Evolutionary conservation across 2,888 invertebrate species (phyloP).

Genomic region (Acleris emargana): DNA sequence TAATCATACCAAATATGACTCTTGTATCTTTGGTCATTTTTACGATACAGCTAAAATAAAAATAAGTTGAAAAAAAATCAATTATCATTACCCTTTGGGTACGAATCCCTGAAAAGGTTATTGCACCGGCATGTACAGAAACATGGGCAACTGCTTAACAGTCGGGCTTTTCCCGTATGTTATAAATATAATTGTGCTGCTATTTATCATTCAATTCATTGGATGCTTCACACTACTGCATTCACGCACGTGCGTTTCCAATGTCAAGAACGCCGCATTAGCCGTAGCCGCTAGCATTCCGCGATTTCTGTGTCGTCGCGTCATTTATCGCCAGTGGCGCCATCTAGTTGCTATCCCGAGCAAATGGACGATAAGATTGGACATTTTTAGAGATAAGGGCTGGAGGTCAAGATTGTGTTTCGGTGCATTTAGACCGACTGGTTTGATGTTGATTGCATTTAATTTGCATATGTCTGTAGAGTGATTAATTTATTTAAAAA

Average conservation of each 20-base stretch:
- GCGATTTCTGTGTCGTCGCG: constrained; percentile 22
- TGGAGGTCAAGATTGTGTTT: constrained; percentile 29
- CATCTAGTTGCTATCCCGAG: constrained; percentile 17
- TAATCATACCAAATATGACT: too few species aligned
- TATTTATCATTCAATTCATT: constrained; percentile 4
- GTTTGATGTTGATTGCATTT: not conserved
- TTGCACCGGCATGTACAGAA: not conserved
- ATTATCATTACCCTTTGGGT: too few species aligned
- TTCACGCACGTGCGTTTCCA: constrained; percentile 16
- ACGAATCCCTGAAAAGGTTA: not conserved
- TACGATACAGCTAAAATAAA: too few species aligned
- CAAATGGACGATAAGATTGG: constrained; percentile 22
- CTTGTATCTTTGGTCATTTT: too few species aligned
- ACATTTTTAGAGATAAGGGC: constrained; percentile 17
- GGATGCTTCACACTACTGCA: constrained; percentile 9
- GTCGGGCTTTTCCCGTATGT: constrained; percentile 10
- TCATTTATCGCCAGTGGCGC: constrained; percentile 17
- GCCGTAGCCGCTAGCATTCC: constrained; percentile 8
- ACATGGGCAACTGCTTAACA: not conserved
- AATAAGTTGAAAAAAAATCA: too few species aligned
- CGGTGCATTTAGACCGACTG: constrained; percentile 8
- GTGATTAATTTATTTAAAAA: too few species aligned
- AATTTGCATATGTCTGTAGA: not conserved
- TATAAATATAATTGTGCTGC: too few species aligned
- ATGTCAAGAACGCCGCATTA: constrained; percentile 21